Evolutionary conservation across 23 tunicate genomes (phyloP), one percentile per base, ranked within the genome.

Genomic region (Styela clava): DNA sequence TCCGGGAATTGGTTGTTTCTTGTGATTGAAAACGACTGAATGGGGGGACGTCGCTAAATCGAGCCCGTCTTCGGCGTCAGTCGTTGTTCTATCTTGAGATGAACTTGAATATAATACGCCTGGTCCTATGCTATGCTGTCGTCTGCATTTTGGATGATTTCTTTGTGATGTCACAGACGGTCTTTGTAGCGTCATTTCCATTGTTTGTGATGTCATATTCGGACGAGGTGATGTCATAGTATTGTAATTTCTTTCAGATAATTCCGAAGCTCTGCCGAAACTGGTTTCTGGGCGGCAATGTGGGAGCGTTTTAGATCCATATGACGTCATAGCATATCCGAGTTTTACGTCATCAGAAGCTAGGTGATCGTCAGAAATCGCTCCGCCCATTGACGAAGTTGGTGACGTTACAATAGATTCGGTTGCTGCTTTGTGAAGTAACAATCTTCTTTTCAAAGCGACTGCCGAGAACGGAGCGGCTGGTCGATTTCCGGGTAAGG

Each of bases 331-430:
- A 67, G 31, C 1, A 24, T 27, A 29, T 1, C 31, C 2, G 16
- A 27, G 71, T 27, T 67, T 67, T 27, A 25, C 71, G 71, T 67
- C 30, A 29, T 25, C 30, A 67, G n/a, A 67, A 0, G 71, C 31
- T 12, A 25, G 71, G 0, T 25, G 31, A 24, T 25, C 31, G 71
- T 67, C 31, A 16, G 30, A 27, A 16, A 25, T 29, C 19, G 71
- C 71, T 1, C n/a, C n/a, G 19, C 2, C 31, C 31, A 29, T 25
- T 16, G 71, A 67, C 22, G 71, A 25, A 22, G 71, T 25, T 18
- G 71, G 71, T 67, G 71, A 67, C 31, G 71, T 67, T 24, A 67
- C 0, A 29, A 67, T 27, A 16, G 31, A 67, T 25, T 67, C 71
- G 21, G 31, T 29, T 27, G 31, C 31, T 0, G 31, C 31, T 67